Conservation (phyloP, 2,113 vertebrate species). For the Dolichotis patagonum region DNA sequence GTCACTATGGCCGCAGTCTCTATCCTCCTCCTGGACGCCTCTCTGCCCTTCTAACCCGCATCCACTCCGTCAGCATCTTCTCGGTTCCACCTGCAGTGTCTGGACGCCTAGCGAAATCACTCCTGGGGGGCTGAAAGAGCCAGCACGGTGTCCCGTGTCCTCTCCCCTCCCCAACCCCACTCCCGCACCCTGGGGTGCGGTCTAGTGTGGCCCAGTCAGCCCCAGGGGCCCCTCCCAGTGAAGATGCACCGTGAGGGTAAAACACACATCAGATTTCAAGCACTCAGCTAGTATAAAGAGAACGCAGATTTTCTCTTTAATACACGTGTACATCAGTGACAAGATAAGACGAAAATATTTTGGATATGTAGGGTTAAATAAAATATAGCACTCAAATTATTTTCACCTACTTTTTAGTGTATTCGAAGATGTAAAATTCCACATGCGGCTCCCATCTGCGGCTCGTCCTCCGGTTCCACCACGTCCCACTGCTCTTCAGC, state of each 20-base stretch:
- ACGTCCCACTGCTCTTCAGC: accelerated
- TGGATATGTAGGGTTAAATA: neutral
- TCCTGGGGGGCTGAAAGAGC: neutral
- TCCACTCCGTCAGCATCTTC: accelerated
- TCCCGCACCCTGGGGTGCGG: accelerated
- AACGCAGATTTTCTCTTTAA: neutral
- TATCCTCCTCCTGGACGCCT: accelerated
- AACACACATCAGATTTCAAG: neutral
- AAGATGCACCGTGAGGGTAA: neutral
- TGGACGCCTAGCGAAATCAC: accelerated
- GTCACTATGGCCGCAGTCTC: accelerated
- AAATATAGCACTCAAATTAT: conserved; percentile 40
- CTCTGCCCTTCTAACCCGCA: neutral
- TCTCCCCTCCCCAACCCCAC: too few relatives aligned
- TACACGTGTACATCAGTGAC: neutral
- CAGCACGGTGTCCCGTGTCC: accelerated
- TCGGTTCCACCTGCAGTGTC: accelerated
- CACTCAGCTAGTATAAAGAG: neutral
- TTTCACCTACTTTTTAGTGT: neutral
- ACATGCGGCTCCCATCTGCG: neutral
- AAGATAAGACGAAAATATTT: conserved; percentile 19
- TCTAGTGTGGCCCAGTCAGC: neutral
- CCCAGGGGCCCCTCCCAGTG: neutral
- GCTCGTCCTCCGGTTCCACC: neutral
- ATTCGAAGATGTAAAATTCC: neutral